Conservation (phyloP, 2,888 invertebrate genomes). For the Lampropteryx suffumata region DNA sequence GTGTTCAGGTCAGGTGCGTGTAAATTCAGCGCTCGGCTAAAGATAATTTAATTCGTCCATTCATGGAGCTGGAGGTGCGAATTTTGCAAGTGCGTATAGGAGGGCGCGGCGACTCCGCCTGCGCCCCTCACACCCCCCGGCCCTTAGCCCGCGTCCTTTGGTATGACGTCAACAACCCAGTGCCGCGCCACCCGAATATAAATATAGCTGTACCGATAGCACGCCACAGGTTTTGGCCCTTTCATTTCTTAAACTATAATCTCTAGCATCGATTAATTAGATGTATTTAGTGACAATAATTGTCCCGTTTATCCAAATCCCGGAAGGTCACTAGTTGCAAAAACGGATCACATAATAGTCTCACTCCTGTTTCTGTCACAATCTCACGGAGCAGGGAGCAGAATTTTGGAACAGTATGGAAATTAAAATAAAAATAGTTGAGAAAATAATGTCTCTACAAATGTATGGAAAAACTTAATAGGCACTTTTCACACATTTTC, state of each 20-base stretch:
- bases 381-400: too few relatives aligned
- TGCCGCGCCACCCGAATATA: conserved; percentile 75
- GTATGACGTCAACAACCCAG: conserved; percentile 77
- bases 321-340: too few relatives aligned
- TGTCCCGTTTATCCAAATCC: too few relatives aligned
- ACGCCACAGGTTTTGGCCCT: conserved; percentile 77
- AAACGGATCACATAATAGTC: too few relatives aligned
- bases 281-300: too few relatives aligned
- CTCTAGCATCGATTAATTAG: conserved; percentile 1
- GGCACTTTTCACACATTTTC: too few relatives aligned
- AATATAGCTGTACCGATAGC: conserved; percentile 74
- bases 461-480: too few relatives aligned
- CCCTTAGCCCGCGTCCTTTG: conserved; percentile 47
- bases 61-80: conserved; percentile 79
- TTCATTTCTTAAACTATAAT: conserved; percentile 43
- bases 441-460: too few relatives aligned
- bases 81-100: conserved; percentile 78
- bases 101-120: conserved; percentile 57
- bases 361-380: too few relatives aligned
- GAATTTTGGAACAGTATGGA: too few relatives aligned
- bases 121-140: conserved; percentile 36
- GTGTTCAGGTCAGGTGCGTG: conserved; percentile 60
- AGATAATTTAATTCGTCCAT: conserved; percentile 77
- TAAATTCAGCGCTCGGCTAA: conserved; percentile 59
- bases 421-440: too few relatives aligned